These are phyloP conservation scores for Homarus gammarus DNA, from an alignment of 2,888 invertebrate genomes.

Conservation along the genomic window DNA sequence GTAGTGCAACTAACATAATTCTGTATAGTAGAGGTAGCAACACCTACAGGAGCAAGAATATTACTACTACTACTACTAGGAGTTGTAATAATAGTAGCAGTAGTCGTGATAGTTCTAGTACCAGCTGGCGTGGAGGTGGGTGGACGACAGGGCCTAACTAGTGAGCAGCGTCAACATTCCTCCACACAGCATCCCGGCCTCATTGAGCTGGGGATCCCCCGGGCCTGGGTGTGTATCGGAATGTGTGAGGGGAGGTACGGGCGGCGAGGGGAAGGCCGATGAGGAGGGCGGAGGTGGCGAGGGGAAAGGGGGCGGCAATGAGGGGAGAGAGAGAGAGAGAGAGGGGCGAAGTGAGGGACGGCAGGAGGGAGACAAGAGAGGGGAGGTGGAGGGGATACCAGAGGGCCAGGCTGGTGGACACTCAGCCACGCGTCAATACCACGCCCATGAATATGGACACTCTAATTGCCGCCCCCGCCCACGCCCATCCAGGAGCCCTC, in stretches of 20 bases:
- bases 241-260: constrained; percentile 5
- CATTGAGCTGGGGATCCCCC: not conserved
- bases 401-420: not conserved
- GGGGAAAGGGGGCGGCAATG: not conserved
- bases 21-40: not conserved
- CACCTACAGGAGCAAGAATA: not conserved
- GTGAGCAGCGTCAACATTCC: not conserved
- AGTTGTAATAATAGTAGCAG: no score
- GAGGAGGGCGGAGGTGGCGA: not conserved
- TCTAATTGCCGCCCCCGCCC: constrained; percentile 34
- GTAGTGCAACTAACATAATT: no score
- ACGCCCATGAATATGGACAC: constrained; percentile 60
- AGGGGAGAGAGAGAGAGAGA: not conserved
- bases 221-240: not conserved
- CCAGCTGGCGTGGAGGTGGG: no score
- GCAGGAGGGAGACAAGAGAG: not conserved
- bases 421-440: constrained; percentile 55
- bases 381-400: not conserved
- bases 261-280: not conserved
- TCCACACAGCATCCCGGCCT: constrained; percentile 6
- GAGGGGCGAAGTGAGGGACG: not conserved
- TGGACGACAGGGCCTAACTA: not conserved
- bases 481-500: not conserved
- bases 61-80: no score
- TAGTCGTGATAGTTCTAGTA: not conserved